phyloP scores from a whole-genome alignment of 2,113 vertebrate species.

The Chinchilla lanigera region DNA sequence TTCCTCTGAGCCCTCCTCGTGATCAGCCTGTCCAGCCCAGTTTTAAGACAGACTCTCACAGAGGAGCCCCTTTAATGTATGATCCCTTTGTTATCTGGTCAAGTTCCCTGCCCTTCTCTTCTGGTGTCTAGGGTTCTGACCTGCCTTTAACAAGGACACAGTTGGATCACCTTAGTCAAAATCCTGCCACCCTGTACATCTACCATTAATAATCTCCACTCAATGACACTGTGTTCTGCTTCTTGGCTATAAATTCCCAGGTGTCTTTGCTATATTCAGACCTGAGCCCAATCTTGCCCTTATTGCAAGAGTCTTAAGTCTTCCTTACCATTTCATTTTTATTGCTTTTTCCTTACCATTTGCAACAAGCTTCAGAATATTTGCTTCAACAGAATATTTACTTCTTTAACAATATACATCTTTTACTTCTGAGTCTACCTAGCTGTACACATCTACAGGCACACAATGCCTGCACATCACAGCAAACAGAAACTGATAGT shows the following conservation, averaged over 20 bases:
- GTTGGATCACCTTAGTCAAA: neutral
- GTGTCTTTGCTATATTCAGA: neutral
- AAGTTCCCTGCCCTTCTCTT: neutral
- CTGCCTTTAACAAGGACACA: neutral
- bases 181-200: neutral
- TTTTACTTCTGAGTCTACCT: neutral
- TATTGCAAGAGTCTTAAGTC: neutral
- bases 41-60: neutral
- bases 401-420: neutral
- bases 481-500: neutral
- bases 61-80: neutral
- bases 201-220: neutral
- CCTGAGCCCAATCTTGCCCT: neutral
- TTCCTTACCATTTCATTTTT: neutral
- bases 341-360: neutral
- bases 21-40: neutral
- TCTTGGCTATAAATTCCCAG: neutral
- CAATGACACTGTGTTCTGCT: neutral
- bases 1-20: neutral
- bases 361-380: neutral
- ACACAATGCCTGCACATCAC: neutral
- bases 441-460: neutral
- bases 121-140: neutral
- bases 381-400: neutral
- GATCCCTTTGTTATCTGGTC: neutral